Conservation (phyloP, 2,113 vertebrate species). For the Corythaeola cristata region DNA sequence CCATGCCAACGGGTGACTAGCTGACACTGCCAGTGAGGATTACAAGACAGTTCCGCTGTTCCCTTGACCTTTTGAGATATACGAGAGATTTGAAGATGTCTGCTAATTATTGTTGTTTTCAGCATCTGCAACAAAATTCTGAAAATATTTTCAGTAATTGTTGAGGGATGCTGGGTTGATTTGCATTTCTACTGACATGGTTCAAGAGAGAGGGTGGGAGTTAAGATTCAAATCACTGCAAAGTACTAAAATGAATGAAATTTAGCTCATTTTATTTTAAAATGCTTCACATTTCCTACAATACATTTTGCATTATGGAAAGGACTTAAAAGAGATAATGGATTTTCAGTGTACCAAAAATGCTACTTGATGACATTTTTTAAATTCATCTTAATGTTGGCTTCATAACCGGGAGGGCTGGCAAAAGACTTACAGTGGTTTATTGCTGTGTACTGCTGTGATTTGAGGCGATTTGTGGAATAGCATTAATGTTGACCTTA, state of each 20-base stretch:
- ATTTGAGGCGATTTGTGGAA: background rate
- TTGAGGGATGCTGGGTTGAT: background rate
- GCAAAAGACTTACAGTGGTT: background rate
- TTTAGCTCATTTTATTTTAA: background rate
- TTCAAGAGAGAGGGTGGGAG: rapidly evolving
- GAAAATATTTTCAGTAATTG: background rate
- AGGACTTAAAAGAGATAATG: background rate
- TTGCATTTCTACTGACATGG: background rate
- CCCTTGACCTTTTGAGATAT: background rate
- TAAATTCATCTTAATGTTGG: background rate
- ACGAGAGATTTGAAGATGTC: background rate
- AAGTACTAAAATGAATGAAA: background rate
- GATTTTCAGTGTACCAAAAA: background rate
- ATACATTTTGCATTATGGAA: background rate
- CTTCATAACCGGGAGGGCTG: background rate
- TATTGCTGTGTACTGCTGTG: background rate
- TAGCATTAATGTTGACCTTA: background rate
- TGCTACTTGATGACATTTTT: background rate
- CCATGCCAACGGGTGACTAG: background rate
- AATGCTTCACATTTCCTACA: background rate
- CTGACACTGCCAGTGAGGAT: background rate
- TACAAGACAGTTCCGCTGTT: background rate
- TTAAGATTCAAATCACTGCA: background rate
- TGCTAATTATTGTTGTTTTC: background rate
- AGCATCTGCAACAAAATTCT: background rate